These are phyloP conservation scores for Lagenorhynchus albirostris DNA, from an alignment of 2,113 vertebrate species.

Conservation along the genomic window DNA sequence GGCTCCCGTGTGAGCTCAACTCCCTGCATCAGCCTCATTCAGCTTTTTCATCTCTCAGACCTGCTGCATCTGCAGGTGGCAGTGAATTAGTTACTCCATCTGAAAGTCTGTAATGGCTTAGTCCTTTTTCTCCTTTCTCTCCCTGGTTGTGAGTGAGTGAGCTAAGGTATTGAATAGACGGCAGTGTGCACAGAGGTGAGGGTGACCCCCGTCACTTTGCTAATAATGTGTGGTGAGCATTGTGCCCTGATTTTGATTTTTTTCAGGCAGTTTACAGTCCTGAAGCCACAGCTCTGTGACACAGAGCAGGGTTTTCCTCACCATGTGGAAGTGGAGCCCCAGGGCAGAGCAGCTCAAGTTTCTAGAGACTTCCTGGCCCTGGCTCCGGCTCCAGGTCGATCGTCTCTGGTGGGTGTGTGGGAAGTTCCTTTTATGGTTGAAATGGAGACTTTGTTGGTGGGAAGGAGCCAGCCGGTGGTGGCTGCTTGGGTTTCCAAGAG, in stretches of 20 bases:
- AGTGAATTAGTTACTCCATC: neutral
- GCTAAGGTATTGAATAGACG: neutral
- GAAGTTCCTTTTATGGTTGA: neutral
- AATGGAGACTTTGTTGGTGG: neutral
- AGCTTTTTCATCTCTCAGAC: neutral
- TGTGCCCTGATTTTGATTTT: neutral
- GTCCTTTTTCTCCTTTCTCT: neutral
- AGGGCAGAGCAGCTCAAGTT: neutral
- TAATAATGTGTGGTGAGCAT: neutral
- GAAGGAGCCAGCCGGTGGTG: neutral
- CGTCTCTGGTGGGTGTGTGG: neutral
- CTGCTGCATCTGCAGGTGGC: neutral
- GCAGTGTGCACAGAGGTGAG: neutral
- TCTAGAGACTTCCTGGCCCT: neutral
- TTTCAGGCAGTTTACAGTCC: neutral
- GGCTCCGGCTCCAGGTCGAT: neutral
- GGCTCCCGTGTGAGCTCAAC: accelerated
- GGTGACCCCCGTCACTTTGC: neutral
- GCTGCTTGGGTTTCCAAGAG: neutral
- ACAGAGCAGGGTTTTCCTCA: neutral
- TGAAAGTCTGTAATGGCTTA: neutral
- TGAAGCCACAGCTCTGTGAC: neutral
- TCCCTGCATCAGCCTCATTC: accelerated
- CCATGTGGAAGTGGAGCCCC: neutral
- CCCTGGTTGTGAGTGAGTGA: neutral